Base-by-base conservation (phyloP, 92 coral and sea anemone genomes). In the Nematostella vectensis region DNA sequence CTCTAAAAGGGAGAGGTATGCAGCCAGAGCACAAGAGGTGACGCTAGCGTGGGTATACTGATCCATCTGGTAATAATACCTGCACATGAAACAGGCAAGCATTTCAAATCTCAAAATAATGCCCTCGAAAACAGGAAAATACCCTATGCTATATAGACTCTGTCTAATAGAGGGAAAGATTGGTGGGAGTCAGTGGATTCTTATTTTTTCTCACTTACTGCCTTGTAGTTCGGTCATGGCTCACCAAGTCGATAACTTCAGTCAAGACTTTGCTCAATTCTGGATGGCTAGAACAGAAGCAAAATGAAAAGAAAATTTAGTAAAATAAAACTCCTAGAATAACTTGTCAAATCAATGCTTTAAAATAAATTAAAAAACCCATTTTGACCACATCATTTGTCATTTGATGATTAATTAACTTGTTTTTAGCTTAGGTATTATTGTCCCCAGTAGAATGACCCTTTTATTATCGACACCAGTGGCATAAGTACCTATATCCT, bases 1-100 rank as follows among this genome's bases (percentile, higher is more conserved):
- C 54, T 91, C 96, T 49, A 91, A 54, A 56, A 87, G 44, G 13
- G 98, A 77, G 25, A 91, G 57, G 49, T 91, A 86, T 12, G 85
- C 69, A 8, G 95, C 82, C 25, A 91, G 57, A 18, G 85, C 68
- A 47, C 83, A 76, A 2, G 93, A 85, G 24, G 76, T 70, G 27
- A 86, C 62, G 27, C 77, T 61, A 19, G 80, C 59, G 48, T 91
- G 98, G 13, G 87, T 86, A 63, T 67, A 76, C 63, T 70, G 65
- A 44, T 72, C 86, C 18, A 89, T 88, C 30, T 53, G 54, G 62
- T 83, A 86, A 4, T 59, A 61, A 38, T 81, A 86, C 59, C 93
- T 87, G 62, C 23, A 31, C 44, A 54, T 58, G 45, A 29, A 68
- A 52, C 17, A 37, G 11, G 22, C n/a, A n/a, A n/a, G n/a, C n/a